phyloP scores from a whole-genome alignment of 2,113 vertebrate genomes.

The Orycteropus afer region DNA sequence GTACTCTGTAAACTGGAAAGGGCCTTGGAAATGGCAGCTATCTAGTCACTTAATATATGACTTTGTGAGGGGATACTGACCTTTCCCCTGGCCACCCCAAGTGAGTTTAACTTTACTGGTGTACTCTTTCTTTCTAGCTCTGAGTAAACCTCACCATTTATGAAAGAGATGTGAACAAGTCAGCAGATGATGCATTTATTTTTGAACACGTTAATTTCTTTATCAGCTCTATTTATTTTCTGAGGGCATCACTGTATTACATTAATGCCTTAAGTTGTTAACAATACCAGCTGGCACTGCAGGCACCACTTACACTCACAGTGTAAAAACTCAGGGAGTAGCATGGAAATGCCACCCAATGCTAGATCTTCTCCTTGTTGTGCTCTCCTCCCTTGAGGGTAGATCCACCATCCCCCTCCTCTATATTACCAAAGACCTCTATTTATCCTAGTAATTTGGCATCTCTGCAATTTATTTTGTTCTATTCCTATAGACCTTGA shows the following conservation, averaged over 20 bases:
- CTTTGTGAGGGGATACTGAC: neutral
- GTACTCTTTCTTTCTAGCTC: neutral
- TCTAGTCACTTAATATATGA: neutral
- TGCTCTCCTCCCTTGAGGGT: neutral
- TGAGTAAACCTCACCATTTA: constrained; percentile 45
- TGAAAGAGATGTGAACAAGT: constrained; percentile 56
- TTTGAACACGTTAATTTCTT: constrained; percentile 71
- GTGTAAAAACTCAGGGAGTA: neutral
- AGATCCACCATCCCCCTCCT: neutral
- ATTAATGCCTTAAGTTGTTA: constrained; percentile 64
- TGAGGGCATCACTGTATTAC: constrained; percentile 63
- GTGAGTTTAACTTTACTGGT: neutral
- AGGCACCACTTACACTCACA: constrained; percentile 7
- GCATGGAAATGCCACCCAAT: neutral
- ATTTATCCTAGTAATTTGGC: neutral
- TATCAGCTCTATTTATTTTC: constrained; percentile 72
- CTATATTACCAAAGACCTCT: neutral
- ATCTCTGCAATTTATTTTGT: neutral
- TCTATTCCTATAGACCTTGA: neutral
- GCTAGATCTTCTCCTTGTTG: neutral
- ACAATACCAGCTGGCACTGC: constrained; percentile 47
- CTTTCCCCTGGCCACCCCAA: neutral
- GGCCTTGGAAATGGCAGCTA: neutral
- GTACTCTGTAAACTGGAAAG: neutral
- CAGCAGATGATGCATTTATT: constrained; percentile 70